Evolutionary conservation across 2,888 invertebrate species (phyloP), one percentile per base, ranked within the genome.

Genomic region (Acleris laterana): DNA sequence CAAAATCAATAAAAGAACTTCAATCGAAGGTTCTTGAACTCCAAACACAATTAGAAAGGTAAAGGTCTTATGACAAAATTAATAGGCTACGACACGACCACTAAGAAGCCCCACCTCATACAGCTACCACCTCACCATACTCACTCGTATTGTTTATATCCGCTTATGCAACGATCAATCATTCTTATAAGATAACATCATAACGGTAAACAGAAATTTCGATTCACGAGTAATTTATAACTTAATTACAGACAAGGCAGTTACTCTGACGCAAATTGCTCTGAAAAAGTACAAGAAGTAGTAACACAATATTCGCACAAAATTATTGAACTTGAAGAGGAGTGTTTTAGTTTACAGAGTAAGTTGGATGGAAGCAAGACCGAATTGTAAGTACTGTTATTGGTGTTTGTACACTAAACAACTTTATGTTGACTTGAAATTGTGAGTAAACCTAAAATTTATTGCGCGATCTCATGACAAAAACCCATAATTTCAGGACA

Each of bases 371-470:
- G 84, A 68, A 81, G 81, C 72, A 87, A 89, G 82, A 73, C 84
- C 58, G 92, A 94, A 69, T 78, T 95, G 83, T 95, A 90, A 86
- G 95, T 88, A 42, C 49, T 28, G 51, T 44, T 49, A 28, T 50
- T 50, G 46, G 17, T 19, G 20, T 6, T 3, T 9, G 16, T 22
- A 20, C 5, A 20, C 1, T 13, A 13, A 20, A 16, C 17, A 3
- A 13, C n/a, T 17, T 19, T 17, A 7, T 5, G 1, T 9, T 32
- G 17, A 52, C 5, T 52, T 11, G 20, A 52, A 28, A 3, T 17
- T 3, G 2, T 11, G 13, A 50, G 20, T 17, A 25, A 51, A 32
- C 55, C 5, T 25, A 25, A 25, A 25, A 25, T 1, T 1, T 25
- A 25, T 7, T 9, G 32, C 32, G 32, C 9, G 32, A 17, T 25